phyloP scores from a whole-genome alignment of 2,797 vertebrate species.

The Sebastiscus tertius region DNA sequence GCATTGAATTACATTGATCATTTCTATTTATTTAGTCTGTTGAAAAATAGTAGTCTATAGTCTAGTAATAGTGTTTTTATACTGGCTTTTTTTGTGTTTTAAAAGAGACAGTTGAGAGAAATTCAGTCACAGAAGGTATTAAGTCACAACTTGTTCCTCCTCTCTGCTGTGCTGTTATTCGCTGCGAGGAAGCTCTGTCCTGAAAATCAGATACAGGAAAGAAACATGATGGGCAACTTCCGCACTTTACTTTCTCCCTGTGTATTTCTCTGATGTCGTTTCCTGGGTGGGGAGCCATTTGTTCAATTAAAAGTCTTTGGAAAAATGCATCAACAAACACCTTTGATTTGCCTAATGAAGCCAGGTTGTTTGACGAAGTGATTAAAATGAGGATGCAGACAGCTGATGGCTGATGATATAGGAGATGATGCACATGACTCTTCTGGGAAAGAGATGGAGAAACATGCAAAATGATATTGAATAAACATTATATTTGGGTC shows the following conservation, averaged over 20 bases:
- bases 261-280: conserved; percentile 1
- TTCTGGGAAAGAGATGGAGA: neutral
- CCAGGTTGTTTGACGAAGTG: conserved; percentile 13
- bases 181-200: neutral
- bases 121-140: conserved; percentile 30
- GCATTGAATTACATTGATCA: neutral
- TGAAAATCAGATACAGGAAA: conserved; percentile 3
- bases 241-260: neutral
- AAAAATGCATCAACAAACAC: conserved; percentile 15
- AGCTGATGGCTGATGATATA: neutral
- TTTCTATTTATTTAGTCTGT: neutral
- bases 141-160: conserved; percentile 29
- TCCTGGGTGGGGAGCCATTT: neutral
- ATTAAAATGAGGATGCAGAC: conserved; percentile 7
- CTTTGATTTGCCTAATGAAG: conserved; percentile 35
- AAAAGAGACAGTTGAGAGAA: neutral
- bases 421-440: neutral
- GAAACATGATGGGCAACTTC: neutral
- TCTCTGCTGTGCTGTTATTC: conserved; percentile 17
- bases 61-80: neutral
- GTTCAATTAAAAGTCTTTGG: conserved; percentile 12
- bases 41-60: too few species aligned
- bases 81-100: neutral
- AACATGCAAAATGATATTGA: neutral
- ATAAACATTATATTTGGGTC: conserved; percentile 16